These are phyloP conservation scores for Eolophus roseicapilla DNA, from an alignment of 2,113 vertebrate genomes.

Conservation along the genomic window DNA sequence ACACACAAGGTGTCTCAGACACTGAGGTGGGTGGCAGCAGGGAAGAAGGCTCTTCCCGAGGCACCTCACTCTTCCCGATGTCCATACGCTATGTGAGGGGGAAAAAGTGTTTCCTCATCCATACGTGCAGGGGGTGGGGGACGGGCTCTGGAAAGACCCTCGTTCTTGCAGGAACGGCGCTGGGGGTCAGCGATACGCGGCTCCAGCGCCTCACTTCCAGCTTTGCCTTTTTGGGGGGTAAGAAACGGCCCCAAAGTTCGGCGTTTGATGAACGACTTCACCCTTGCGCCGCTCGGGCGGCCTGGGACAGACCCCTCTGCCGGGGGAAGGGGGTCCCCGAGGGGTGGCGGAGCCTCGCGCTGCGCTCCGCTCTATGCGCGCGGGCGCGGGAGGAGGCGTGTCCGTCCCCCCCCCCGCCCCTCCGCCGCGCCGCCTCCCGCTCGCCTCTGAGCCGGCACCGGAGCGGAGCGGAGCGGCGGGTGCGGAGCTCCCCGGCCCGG, in stretches of 20 bases:
- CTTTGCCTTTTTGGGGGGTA: accelerated
- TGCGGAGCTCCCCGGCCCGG: background rate
- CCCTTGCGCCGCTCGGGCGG: background rate
- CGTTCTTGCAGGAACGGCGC: background rate
- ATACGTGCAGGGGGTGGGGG: background rate
- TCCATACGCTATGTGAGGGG: accelerated
- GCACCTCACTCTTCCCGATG: background rate
- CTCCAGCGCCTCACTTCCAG: background rate
- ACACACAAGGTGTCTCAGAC: background rate
- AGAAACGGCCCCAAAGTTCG: background rate
- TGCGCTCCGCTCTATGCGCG: background rate
- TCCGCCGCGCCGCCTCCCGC: slow-evolving; percentile 19
- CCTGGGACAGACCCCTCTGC: background rate
- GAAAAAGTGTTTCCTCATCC: background rate
- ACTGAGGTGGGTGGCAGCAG: background rate
- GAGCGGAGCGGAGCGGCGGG: background rate
- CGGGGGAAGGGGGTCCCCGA: background rate
- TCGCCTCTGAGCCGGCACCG: slow-evolving; percentile 61
- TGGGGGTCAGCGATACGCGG: background rate
- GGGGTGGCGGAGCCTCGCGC: background rate
- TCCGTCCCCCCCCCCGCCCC: slow-evolving; percentile 18
- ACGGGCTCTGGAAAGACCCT: background rate
- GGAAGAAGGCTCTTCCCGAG: background rate
- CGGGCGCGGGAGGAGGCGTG: slow-evolving; percentile 31
- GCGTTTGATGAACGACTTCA: background rate